Percentiles rank a stretch among this genome's conserved stretches.
phyloP scores from a whole-genome alignment of 2,797 vertebrate genomes.

The Zonotrichia albicollis region DNA sequence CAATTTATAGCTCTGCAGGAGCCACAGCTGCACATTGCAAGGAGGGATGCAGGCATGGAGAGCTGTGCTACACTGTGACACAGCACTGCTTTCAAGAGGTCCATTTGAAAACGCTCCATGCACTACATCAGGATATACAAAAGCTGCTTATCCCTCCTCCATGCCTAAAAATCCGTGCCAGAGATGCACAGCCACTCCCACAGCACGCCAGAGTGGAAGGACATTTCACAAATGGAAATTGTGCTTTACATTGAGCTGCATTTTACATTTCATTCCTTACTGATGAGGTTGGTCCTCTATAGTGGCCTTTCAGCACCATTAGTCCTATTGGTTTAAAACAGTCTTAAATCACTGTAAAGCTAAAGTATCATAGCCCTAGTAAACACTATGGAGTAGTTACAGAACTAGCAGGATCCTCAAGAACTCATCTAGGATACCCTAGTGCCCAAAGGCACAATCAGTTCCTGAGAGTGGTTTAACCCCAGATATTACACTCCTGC shows the following conservation, averaged over 20 bases:
- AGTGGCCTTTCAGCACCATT: neutral
- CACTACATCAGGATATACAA: neutral
- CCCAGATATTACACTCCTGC: neutral
- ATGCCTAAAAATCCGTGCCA: accelerated
- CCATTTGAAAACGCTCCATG: neutral
- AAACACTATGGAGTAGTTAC: neutral
- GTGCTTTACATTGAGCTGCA: neutral
- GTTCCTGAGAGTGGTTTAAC: neutral
- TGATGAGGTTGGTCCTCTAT: neutral
- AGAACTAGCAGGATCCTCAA: neutral
- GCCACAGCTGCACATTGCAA: accelerated
- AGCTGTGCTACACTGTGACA: neutral
- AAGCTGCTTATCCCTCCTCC: neutral
- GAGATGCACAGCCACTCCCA: neutral
- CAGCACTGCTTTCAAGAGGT: neutral
- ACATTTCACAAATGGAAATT: neutral
- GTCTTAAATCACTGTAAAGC: neutral
- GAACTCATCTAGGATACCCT: neutral
- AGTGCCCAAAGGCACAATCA: neutral
- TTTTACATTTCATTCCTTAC: neutral
- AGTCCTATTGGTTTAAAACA: neutral
- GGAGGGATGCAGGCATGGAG: neutral
- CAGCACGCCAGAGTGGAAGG: accelerated
- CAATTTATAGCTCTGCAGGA: neutral
- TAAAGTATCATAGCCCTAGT: neutral